Conservation (phyloP, 2,113 vertebrate species). For the Mirounga angustirostris region DNA sequence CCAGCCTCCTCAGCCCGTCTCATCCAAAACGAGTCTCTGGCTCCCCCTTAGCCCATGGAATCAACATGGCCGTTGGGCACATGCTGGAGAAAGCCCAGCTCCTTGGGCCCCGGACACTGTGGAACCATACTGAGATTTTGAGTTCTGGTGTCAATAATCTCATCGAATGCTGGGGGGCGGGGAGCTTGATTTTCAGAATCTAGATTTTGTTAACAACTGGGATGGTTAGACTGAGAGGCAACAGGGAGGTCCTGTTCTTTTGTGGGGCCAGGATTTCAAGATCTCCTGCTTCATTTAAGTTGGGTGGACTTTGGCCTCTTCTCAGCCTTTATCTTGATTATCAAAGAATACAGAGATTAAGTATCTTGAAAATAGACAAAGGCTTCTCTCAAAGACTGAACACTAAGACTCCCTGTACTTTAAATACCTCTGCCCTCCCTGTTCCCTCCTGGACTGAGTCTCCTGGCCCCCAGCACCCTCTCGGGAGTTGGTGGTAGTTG, state of each 20-base stretch:
- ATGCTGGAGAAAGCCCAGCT: not conserved
- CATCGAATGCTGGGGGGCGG: not conserved
- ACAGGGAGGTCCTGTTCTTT: not conserved
- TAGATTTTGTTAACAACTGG: not conserved
- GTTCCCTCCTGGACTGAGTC: not conserved
- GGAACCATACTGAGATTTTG: not conserved
- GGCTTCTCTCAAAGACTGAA: not conserved
- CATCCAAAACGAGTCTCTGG: conserved; percentile 64
- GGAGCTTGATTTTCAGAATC: not conserved
- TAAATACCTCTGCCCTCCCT: not conserved
- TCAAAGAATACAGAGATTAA: not conserved
- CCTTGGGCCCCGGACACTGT: not conserved
- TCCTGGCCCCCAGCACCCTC: accelerated
- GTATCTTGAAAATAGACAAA: not conserved
- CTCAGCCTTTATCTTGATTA: not conserved
- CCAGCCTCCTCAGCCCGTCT: not conserved
- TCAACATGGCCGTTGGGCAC: not conserved
- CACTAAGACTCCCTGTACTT: not conserved
- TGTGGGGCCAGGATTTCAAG: not conserved
- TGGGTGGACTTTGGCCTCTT: not conserved
- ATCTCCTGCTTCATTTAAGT: not conserved
- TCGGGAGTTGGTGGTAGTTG: accelerated
- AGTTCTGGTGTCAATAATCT: not conserved
- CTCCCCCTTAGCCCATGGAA: not conserved
- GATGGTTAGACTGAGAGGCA: not conserved